Evolutionary conservation across 2,888 invertebrate genomes (phyloP).

Genomic region (Entomobrya multifasciata): DNA sequence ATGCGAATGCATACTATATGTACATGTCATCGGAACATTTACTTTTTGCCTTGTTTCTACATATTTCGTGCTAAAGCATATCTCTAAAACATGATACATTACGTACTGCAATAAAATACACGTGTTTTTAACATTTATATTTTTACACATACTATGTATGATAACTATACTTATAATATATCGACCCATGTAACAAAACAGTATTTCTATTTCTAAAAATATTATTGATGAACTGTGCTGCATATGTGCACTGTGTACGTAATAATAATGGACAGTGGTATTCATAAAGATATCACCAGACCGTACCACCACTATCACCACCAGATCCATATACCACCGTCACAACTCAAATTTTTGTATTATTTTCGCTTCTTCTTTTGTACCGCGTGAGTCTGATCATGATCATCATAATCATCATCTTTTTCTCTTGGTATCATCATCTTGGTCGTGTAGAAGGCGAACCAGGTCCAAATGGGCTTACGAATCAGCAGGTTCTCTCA

Average conservation of each 20-base stretch:
- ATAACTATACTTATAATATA: too few species aligned
- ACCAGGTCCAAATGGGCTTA: conserved; percentile 60
- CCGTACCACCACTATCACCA: conserved; percentile 10
- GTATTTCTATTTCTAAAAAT: conserved; percentile 34
- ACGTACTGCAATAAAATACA: conserved; percentile 13
- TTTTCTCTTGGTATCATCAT: conserved; percentile 22
- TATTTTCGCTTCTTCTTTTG: background rate
- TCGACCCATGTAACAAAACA: too few species aligned
- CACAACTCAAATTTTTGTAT: conserved; percentile 13
- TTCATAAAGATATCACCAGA: conserved; percentile 62
- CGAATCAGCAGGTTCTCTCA: conserved; percentile 65
- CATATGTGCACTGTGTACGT: background rate
- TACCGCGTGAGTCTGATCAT: conserved; percentile 44
- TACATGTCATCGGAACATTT: too few species aligned
- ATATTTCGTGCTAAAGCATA: too few species aligned
- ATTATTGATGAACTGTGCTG: conserved; percentile 48
- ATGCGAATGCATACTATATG: background rate
- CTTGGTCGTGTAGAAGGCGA: conserved; percentile 14
- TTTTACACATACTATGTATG: too few species aligned
- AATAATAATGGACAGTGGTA: conserved; percentile 14
- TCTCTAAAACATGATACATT: too few species aligned
- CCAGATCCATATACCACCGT: background rate
- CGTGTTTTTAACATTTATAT: too few species aligned
- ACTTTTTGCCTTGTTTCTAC: too few species aligned
- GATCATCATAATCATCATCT: conserved; percentile 21